Evolutionary conservation across 2,888 invertebrate genomes (phyloP), one percentile per base, ranked within the genome.

Genomic region (Leuctra nigra): DNA sequence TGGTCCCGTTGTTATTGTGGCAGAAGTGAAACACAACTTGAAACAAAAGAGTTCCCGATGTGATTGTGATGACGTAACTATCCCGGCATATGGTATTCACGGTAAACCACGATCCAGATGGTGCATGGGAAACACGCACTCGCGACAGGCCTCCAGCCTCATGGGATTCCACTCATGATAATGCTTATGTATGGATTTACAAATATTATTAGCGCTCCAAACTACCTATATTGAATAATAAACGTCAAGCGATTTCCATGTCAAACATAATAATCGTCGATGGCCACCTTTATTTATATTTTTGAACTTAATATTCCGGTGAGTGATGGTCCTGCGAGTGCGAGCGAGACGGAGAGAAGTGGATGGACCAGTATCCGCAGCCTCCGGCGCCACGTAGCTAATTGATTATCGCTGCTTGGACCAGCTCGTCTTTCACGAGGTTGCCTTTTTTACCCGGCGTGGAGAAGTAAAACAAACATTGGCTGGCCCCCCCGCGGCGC

Each of bases 391-490:
- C 36, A 25, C 33, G 18, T 14, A 24, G 53, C 52, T 56, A 56
- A 56, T 56, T 56, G 56, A 56, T 56, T 56, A 56, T 44, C 56
- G 44, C 53, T 56, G 52, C 33, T 29, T 11, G n/a, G n/a, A n/a
- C n/a, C 29, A 50, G 50, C 50, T 50, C 50, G 33, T 50, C 50
- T 50, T 50, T 57, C 48, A 53, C 35, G 50, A 48, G 18, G 18
- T 52, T 50, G 11, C 18, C 18, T 57, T 57, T 57, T 57, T 57
- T 57, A 53, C 20, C 18, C 16, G 20, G 24, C 47, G 53, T 41
- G 55, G 61, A 55, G 35, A 29, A 18, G 53, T 39, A 61, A 61
- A 61, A 61, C 60, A 61, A 61, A 61, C 60, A 60, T 53, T n/a
- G 46, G 55, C 46, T 48, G 33, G 55, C 39, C 52, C 22, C 57